Conservation (phyloP, 2,797 vertebrate species). For the Halcyon chelicuti region DNA sequence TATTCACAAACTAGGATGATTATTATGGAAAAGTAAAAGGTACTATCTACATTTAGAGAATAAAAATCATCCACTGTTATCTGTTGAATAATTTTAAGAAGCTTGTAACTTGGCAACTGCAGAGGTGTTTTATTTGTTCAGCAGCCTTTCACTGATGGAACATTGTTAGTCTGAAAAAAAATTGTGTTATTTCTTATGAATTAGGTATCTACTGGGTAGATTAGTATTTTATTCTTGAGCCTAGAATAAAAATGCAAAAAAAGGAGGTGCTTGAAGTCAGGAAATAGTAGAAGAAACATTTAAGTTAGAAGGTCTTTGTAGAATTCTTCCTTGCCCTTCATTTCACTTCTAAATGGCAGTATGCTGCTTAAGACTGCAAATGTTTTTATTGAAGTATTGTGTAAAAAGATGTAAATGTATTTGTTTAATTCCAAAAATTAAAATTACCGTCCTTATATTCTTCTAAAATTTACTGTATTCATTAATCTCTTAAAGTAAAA, state of each 20-base stretch:
- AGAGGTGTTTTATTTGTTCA: conserved; percentile 3
- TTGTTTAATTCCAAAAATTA: not conserved
- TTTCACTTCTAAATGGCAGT: conserved; percentile 8
- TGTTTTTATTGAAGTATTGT: not conserved
- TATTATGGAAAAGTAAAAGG: not conserved
- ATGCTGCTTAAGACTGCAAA: not conserved
- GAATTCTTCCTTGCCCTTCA: not conserved
- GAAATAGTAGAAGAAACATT: not conserved
- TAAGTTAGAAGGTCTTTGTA: not conserved
- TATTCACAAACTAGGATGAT: not conserved
- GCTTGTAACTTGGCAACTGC: not conserved
- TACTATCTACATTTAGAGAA: not conserved
- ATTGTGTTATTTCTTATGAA: not conserved
- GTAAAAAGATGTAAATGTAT: not conserved
- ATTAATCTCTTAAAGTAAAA: not conserved
- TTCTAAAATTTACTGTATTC: not conserved
- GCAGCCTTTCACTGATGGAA: not conserved
- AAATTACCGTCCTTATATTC: not conserved
- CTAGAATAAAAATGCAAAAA: not conserved
- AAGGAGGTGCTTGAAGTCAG: not conserved
- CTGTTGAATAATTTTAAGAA: not conserved
- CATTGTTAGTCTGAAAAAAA: not conserved
- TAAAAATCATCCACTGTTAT: not conserved
- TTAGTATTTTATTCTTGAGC: not conserved
- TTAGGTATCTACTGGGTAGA: not conserved